Evolutionary conservation across 2,113 vertebrate genomes (phyloP).

Genomic region (Eupsittula cactorum): DNA sequence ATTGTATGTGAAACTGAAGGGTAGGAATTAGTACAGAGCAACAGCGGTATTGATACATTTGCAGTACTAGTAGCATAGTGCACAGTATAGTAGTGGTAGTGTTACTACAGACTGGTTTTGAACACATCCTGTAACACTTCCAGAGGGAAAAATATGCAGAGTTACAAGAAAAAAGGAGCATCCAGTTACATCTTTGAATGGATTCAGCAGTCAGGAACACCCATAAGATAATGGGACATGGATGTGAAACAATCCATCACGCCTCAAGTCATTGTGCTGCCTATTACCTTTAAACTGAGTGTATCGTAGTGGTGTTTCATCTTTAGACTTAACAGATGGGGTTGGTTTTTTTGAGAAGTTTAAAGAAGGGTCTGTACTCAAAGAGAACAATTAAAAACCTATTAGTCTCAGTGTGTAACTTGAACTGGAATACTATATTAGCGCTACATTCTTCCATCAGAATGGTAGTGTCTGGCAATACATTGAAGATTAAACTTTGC

Average conservation of each 20-base stretch:
- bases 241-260: not conserved
- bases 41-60: not conserved
- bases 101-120: not conserved
- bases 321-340: not conserved
- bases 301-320: not conserved
- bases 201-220: not conserved
- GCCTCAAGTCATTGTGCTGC: not conserved
- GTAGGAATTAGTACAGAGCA: not conserved
- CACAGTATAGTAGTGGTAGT: not conserved
- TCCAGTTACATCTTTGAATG: not conserved
- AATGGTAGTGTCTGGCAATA: not conserved
- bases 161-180: not conserved
- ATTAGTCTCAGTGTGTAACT: not conserved
- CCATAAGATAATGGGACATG: not conserved
- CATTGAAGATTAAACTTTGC: slow-evolving; percentile 63
- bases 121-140: not conserved
- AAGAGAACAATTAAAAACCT: not conserved
- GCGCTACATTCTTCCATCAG: not conserved
- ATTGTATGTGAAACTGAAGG: not conserved
- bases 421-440: not conserved
- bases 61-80: not conserved
- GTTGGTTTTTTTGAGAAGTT: not conserved
- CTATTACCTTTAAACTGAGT: not conserved
- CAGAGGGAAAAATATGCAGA: not conserved
- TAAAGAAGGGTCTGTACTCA: not conserved